Percentiles rank a stretch among this genome's conserved stretches.
phyloP scores from a whole-genome alignment of 2,888 invertebrate species.

The Melangyna quadrimaculata region DNA sequence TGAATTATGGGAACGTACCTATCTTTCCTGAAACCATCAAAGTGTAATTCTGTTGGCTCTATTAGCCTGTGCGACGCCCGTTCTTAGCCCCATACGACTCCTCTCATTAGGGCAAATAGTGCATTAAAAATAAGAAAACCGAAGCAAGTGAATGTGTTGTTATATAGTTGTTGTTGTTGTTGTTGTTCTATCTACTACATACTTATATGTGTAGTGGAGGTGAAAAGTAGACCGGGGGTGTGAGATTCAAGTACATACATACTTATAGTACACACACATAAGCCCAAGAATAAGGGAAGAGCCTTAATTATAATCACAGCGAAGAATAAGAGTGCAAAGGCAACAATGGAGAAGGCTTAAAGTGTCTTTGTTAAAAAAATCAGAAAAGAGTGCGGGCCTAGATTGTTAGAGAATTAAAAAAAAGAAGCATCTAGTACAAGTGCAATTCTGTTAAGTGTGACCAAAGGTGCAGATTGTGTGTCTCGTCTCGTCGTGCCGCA shows the following conservation, averaged over 20 bases:
- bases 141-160: constrained; percentile 16
- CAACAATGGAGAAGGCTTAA: constrained; percentile 55
- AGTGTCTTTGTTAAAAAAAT: constrained; percentile 24
- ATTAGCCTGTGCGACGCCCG: not conserved
- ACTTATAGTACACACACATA: not conserved
- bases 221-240: constrained; percentile 56
- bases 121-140: constrained; percentile 63
- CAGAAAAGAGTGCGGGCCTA: not conserved
- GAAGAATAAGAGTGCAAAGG: constrained; percentile 32
- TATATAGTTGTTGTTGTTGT: constrained; percentile 3
- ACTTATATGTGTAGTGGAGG: not conserved
- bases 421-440: constrained; percentile 21
- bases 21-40: constrained; percentile 62
- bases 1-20: constrained; percentile 15
- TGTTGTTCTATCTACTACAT: not conserved
- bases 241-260: constrained; percentile 58
- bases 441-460: constrained; percentile 60
- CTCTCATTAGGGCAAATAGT: constrained; percentile 63
- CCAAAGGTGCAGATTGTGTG: constrained; percentile 60
- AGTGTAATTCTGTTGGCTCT: constrained; percentile 40
- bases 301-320: constrained; percentile 62
- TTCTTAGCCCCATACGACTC: not conserved
- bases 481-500: constrained; percentile 20
- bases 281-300: constrained; percentile 20
- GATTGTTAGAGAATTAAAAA: not conserved